phyloP scores from a whole-genome alignment of 2,888 invertebrate species.

The Polyommatus iphigenia region DNA sequence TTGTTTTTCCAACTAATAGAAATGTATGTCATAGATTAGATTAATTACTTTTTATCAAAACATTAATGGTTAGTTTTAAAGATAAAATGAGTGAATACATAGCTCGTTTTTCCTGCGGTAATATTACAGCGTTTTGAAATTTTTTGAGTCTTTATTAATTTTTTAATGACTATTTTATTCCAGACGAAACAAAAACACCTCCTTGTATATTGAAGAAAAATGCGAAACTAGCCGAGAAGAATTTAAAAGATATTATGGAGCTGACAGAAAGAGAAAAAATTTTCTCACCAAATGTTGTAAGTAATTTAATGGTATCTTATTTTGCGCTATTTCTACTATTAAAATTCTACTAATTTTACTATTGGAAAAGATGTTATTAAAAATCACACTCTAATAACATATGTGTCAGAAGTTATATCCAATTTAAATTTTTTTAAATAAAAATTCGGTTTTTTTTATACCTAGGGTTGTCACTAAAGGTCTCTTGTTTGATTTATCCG shows the following conservation, averaged over 20 bases:
- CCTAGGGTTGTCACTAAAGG: no score
- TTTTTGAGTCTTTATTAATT: background rate
- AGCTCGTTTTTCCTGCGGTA: background rate
- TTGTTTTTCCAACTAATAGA: no score
- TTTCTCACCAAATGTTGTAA: slow-evolving; percentile 66
- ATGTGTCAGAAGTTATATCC: no score
- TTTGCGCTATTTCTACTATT: no score
- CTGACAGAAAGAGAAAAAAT: slow-evolving; percentile 82
- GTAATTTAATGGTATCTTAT: slow-evolving; percentile 3
- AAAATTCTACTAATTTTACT: background rate
- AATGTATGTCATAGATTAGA: slow-evolving; percentile 1
- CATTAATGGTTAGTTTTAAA: background rate
- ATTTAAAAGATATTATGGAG: slow-evolving; percentile 77
- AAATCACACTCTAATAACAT: no score
- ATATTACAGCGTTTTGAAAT: slow-evolving; percentile 30
- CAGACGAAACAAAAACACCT: slow-evolving; percentile 66
- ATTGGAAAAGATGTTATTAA: no score
- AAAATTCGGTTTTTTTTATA: no score
- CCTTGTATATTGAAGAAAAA: slow-evolving; percentile 69
- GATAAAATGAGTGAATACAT: slow-evolving; percentile 6
- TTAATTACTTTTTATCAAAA: background rate
- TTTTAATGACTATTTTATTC: slow-evolving; percentile 34
- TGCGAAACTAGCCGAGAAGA: slow-evolving; percentile 71
- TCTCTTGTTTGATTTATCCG: no score
- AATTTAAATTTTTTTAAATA: no score